Conservation (phyloP, 2,113 vertebrate species). For the Salminus brasiliensis region DNA sequence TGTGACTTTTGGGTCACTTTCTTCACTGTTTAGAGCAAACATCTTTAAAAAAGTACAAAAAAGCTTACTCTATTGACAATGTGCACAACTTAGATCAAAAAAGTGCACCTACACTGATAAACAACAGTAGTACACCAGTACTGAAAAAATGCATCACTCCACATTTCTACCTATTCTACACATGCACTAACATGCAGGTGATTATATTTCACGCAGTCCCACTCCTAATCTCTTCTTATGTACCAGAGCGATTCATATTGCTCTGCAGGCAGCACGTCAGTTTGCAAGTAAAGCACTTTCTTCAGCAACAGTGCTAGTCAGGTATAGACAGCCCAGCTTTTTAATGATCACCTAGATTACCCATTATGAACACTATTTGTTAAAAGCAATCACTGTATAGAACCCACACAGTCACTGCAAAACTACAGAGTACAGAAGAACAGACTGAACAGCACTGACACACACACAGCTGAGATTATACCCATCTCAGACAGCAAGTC, state of each 20-base stretch:
- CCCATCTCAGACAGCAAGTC: conserved; percentile 22
- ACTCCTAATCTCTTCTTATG: not conserved
- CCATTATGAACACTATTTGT: not conserved
- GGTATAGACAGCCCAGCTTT: no score
- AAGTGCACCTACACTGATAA: not conserved
- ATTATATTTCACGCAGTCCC: not conserved
- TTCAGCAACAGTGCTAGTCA: not conserved
- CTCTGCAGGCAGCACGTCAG: no score
- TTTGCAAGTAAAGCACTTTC: not conserved
- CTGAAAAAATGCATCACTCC: not conserved
- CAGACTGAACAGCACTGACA: not conserved
- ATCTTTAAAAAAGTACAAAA: no score
- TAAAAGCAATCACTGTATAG: not conserved
- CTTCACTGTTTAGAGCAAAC: no score
- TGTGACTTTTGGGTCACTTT: no score
- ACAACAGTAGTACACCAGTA: not conserved
- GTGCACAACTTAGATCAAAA: not conserved
- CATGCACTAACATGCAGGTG: not conserved
- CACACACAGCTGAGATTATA: conserved; percentile 18
- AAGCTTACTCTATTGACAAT: not conserved
- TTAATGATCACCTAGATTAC: no score
- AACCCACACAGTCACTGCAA: not conserved
- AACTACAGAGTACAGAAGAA: not conserved
- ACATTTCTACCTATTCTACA: not conserved
- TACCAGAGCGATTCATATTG: no score